Evolutionary conservation across 2,797 vertebrate species (phyloP).

Genomic region (Diceros bicornis): DNA sequence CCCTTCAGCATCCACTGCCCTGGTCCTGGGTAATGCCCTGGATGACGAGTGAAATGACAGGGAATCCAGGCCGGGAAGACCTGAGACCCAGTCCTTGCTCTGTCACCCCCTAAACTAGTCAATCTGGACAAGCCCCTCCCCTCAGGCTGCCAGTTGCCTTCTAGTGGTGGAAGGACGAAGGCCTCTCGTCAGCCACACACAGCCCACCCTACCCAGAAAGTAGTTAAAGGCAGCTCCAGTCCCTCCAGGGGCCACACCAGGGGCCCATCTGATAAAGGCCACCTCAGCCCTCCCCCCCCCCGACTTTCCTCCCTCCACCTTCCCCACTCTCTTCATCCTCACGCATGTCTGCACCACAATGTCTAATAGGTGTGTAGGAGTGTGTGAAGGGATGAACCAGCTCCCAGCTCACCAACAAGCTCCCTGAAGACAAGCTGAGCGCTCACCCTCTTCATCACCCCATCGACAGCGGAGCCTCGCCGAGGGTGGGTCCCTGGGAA

Average conservation of each 20-base stretch:
- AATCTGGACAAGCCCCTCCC: background rate
- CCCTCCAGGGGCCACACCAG: background rate
- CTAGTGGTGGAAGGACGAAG: background rate
- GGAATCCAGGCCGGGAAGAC: background rate
- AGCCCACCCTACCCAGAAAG: background rate
- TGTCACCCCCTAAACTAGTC: background rate
- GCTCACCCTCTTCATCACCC: background rate
- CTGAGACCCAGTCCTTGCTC: too few relatives aligned
- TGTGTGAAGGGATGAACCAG: background rate
- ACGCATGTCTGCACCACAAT: fast-evolving
- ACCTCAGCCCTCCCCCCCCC: background rate
- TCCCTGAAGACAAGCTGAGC: background rate
- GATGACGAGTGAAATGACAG: background rate
- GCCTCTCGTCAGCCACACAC: background rate
- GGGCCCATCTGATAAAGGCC: background rate
- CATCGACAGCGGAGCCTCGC: background rate
- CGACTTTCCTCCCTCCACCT: background rate
- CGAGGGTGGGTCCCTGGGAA: background rate
- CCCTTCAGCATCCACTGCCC: background rate
- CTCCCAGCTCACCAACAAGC: background rate
- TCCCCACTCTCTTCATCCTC: background rate
- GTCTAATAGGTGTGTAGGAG: background rate
- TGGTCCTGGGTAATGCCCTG: background rate
- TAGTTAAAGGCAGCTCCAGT: background rate
- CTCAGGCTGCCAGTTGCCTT: background rate